phyloP scores from a whole-genome alignment of 2,888 invertebrate species.

The Zeuzera pyrina region DNA sequence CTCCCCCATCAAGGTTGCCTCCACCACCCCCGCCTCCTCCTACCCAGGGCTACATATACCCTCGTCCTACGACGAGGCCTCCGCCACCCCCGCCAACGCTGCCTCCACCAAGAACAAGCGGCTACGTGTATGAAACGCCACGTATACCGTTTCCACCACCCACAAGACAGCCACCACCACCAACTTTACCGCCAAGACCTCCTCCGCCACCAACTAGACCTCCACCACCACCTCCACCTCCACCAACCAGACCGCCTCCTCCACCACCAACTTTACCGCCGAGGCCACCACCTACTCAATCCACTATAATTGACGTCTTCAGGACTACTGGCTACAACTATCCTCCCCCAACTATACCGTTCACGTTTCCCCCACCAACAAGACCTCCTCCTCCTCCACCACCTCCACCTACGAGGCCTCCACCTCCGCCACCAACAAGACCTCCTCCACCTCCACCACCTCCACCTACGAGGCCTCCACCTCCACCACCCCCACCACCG shows the following conservation, averaged over 20 bases:
- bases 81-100: conserved; percentile 14
- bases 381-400: not conserved
- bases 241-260: conserved; percentile 13
- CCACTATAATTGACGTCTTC: not conserved
- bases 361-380: not conserved
- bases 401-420: not conserved
- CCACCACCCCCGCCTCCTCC: conserved; percentile 12
- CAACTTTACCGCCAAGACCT: conserved; percentile 9
- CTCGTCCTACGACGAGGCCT: not conserved
- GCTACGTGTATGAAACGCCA: conserved; percentile 13
- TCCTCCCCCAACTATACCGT: not conserved
- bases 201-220: conserved; percentile 10
- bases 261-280: conserved; percentile 10
- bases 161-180: conserved; percentile 4
- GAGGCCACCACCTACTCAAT: conserved; percentile 3
- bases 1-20: conserved; percentile 4
- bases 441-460: not conserved
- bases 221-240: conserved; percentile 10
- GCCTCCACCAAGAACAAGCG: conserved; percentile 11
- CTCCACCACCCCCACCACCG: conserved; percentile 7
- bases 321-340: conserved; percentile 1
- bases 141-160: conserved; percentile 6
- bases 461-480: conserved; percentile 4
- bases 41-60: conserved; percentile 5
- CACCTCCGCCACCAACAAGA: not conserved